These are phyloP conservation scores for Diploptera punctata DNA, from an alignment of 2,888 invertebrate genomes.

Conservation along the genomic window DNA sequence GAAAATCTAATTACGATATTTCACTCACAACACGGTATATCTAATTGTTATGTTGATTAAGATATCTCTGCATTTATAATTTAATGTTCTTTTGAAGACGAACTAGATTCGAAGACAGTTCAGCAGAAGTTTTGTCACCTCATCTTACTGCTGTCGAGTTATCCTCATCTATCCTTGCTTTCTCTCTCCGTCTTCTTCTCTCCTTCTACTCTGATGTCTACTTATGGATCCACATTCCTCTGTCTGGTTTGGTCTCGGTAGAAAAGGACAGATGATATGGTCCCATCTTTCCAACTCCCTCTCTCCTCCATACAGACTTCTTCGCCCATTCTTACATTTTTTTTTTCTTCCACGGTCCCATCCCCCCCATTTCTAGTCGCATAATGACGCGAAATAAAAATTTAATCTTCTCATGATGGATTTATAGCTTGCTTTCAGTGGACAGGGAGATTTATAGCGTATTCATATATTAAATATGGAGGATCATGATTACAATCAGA, in stretches of 20 bases:
- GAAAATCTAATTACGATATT: too few relatives aligned
- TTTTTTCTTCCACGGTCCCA: neutral
- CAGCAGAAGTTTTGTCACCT: conserved; percentile 13
- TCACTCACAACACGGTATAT: too few relatives aligned
- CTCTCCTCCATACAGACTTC: neutral
- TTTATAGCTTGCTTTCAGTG: conserved; percentile 36
- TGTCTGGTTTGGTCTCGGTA: neutral
- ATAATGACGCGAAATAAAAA: conserved; percentile 40
- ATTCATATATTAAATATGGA: conserved; percentile 35
- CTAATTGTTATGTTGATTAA: too few relatives aligned
- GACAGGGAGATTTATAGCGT: conserved; percentile 33
- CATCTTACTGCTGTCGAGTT: conserved; percentile 14
- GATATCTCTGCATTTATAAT: too few relatives aligned
- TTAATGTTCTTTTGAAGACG: too few relatives aligned
- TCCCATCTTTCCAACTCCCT: neutral
- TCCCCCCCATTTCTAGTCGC: conserved; percentile 12
- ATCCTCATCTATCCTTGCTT: neutral
- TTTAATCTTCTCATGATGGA: conserved; percentile 41
- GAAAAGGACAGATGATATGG: neutral
- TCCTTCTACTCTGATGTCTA: neutral
- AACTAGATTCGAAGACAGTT: too few relatives aligned
- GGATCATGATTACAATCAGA: conserved; percentile 34
- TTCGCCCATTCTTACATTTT: neutral
- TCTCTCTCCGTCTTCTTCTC: neutral
- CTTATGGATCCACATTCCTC: conserved; percentile 23